Conservation (phyloP, 2,113 vertebrate genomes). For the Theristicus caerulescens region DNA sequence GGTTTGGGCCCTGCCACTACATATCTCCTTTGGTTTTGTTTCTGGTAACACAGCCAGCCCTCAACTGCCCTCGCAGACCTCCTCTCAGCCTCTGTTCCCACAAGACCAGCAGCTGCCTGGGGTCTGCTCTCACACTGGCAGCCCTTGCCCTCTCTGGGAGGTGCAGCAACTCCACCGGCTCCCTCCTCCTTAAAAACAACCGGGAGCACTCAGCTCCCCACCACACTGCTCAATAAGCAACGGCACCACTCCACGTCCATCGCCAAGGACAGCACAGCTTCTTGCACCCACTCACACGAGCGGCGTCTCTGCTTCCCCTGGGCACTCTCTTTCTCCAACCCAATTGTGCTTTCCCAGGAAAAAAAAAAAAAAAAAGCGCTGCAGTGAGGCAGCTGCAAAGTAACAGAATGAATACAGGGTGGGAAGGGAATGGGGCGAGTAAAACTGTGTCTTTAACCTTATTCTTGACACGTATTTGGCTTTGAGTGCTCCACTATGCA, state of each 20-base stretch:
- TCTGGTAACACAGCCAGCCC: background rate
- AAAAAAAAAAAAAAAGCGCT: background rate
- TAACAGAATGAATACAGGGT: background rate
- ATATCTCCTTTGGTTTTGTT: background rate
- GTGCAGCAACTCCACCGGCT: background rate
- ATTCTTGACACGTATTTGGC: background rate
- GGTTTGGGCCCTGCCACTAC: background rate
- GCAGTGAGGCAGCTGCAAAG: background rate
- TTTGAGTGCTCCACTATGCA: constrained; percentile 17
- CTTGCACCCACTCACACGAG: accelerated
- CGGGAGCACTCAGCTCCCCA: accelerated
- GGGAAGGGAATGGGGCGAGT: background rate
- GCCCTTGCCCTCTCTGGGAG: background rate
- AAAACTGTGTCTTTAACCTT: constrained; percentile 32
- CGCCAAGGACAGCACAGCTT: background rate
- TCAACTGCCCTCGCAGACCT: accelerated
- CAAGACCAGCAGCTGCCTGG: background rate
- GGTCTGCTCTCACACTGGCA: background rate
- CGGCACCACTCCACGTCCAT: accelerated
- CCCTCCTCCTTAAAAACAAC: background rate
- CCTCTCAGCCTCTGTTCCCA: background rate
- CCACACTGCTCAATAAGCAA: accelerated
- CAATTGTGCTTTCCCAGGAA: background rate
- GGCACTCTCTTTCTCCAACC: background rate
- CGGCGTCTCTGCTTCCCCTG: background rate